phyloP scores from a whole-genome alignment of 37 sponge, comb jelly and placozoan genomes.

The Spongia lamella region DNA sequence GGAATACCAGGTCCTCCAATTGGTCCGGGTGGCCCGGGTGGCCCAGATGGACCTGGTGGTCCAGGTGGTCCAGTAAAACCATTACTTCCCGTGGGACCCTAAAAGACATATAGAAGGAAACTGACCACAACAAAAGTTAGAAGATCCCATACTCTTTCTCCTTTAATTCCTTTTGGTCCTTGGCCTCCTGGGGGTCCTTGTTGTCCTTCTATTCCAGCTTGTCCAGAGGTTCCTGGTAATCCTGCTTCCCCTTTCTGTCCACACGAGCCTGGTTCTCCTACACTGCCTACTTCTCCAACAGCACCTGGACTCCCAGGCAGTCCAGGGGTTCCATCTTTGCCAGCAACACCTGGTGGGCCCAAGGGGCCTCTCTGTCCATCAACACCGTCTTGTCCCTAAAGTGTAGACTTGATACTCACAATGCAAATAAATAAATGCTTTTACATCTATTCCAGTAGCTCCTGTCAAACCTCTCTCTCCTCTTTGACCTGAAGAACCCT shows the following conservation, averaged over 20 bases:
- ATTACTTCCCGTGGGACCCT: slow-evolving; percentile 10
- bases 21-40: slow-evolving; percentile 38
- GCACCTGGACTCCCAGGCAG: slow-evolving; percentile 52
- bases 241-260: not conserved
- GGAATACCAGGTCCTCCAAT: slow-evolving; percentile 41
- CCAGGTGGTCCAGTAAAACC: slow-evolving; percentile 49
- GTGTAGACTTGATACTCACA: too few species aligned
- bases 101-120: too few species aligned
- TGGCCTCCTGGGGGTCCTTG: slow-evolving; percentile 20
- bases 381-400: slow-evolving; percentile 49
- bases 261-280: slow-evolving; percentile 7
- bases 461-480: slow-evolving; percentile 40
- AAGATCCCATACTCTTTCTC: slow-evolving; percentile 3
- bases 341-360: slow-evolving; percentile 19
- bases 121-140: too few species aligned
- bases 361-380: slow-evolving; percentile 46
- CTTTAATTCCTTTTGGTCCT: slow-evolving; percentile 32
- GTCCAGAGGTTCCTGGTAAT: slow-evolving; percentile 16
- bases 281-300: slow-evolving; percentile 36
- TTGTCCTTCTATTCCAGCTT: slow-evolving; percentile 2
- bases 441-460: too few species aligned
- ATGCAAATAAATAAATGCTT: too few species aligned
- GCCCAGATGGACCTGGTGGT: slow-evolving; percentile 49
- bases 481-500: slow-evolving; percentile 62
- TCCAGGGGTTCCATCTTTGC: slow-evolving; percentile 64